Evolutionary conservation across 23 tunicate genomes (phyloP).

Genomic region (Aplidium turbinatum): DNA sequence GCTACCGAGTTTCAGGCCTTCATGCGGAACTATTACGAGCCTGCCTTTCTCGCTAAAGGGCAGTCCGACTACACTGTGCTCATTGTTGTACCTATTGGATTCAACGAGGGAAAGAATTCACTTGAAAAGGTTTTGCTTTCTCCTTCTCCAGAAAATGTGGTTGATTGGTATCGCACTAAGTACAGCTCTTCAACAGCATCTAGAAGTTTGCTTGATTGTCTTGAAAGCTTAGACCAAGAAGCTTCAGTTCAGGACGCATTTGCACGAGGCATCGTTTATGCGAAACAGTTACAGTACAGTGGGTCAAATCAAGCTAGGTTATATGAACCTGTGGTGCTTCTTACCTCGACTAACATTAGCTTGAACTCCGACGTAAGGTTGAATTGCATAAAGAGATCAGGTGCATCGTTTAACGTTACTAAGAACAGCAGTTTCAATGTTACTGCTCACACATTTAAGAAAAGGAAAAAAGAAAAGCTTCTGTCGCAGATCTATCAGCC

Average conservation of each 20-base stretch:
- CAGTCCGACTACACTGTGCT: background rate
- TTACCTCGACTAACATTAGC: slow-evolving; percentile 26
- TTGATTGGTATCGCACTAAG: slow-evolving; percentile 51
- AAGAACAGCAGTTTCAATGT: slow-evolving; percentile 5
- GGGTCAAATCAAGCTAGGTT: background rate
- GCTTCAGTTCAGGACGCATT: slow-evolving; percentile 17
- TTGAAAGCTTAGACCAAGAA: background rate
- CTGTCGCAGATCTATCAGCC: slow-evolving; percentile 54
- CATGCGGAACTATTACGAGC: slow-evolving; percentile 71
- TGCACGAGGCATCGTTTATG: slow-evolving; percentile 22
- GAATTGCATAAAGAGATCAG: slow-evolving; percentile 21
- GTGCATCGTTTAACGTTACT: background rate
- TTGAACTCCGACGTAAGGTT: slow-evolving; percentile 11
- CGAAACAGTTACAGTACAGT: background rate
- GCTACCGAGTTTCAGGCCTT: slow-evolving; percentile 52
- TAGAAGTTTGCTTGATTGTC: background rate
- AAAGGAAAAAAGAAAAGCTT: too few relatives aligned
- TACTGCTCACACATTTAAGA: slow-evolving; percentile 27
- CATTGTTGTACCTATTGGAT: slow-evolving; percentile 38
- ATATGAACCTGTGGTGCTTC: background rate
- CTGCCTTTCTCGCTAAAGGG: slow-evolving; percentile 24
- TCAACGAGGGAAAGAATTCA: slow-evolving; percentile 4
- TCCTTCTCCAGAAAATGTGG: slow-evolving; percentile 63
- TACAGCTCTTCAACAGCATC: slow-evolving; percentile 35
- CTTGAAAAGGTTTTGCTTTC: slow-evolving; percentile 2